These are phyloP conservation scores for Recurvirostra avosetta DNA, from an alignment of 2,113 vertebrate species.

Conservation along the genomic window DNA sequence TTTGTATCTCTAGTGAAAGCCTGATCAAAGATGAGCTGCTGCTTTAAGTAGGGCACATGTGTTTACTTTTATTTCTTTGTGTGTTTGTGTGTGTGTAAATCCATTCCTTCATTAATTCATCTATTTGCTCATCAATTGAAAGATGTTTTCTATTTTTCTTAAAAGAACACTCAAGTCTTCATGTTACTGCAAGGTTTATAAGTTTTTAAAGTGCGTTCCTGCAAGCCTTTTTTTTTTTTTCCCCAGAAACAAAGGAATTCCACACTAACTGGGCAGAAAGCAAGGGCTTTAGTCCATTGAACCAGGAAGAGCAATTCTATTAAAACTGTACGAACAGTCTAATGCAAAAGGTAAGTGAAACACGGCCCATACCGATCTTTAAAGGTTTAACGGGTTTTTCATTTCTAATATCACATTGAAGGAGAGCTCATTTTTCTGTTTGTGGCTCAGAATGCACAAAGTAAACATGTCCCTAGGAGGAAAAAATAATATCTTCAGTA, in stretches of 20 bases:
- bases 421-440: slow-evolving; percentile 45
- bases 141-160: not conserved
- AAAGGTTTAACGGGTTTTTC: slow-evolving; percentile 25
- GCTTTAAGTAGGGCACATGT: slow-evolving; percentile 32
- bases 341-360: slow-evolving; percentile 3
- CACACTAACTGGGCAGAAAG: not conserved
- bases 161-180: not conserved
- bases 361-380: not conserved
- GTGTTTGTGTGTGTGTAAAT: not conserved
- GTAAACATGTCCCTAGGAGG: slow-evolving; percentile 38
- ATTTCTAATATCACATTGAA: slow-evolving; percentile 41
- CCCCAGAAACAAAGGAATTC: not conserved
- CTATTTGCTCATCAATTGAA: not conserved
- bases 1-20: not conserved
- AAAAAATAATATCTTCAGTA: slow-evolving; percentile 3
- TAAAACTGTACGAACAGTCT: not conserved
- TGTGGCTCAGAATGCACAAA: slow-evolving; percentile 57
- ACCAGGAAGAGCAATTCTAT: not conserved
- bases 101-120: slow-evolving; percentile 25
- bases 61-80: not conserved
- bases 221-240: not conserved
- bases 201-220: not conserved
- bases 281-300: not conserved
- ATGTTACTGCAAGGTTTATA: not conserved
- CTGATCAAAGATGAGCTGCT: slow-evolving; percentile 32